Base-by-base conservation (phyloP, 2,888 invertebrate species). In the Scaeva pyrastri region DNA sequence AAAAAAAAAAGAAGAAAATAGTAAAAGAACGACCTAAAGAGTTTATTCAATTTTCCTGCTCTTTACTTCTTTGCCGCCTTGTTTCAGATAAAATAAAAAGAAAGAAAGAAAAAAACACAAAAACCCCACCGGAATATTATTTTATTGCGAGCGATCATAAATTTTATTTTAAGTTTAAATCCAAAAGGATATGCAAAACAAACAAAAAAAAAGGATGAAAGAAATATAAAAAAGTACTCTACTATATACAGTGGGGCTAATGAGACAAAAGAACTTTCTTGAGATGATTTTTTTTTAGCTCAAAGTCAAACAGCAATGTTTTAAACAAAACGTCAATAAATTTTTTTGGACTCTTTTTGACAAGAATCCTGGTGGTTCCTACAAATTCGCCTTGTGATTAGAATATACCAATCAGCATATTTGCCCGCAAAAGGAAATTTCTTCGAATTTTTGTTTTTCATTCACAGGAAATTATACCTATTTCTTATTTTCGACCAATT, bases 131-230 rank as follows among this genome's bases (percentile, higher is more conserved):
- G 41, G 76, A 64, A 64, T 71, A 76, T 76, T 45, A 76, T 82
- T 76, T 77, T 71, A 77, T 77, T 23, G 77, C 58, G 11, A 41
- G 58, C 75, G 64, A 80, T 80, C 80, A 75, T 75, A 84, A 79
- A 84, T 84, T 84, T 75, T 10, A 79, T 84, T 84, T 80, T 66
- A 23, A 80, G 66, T 80, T 84, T 66, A 84, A 75, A 75, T 52
- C 58, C 66, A 71, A 74, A 75, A 84, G 75, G 48, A 75, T 79
- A 52, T 45, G 41, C 23, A 16, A 36, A 21, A 41, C 11, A 70
- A 62, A 26, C 0, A 19, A 14, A 78, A 21, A 39, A 39, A 43
- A 41, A 50, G 36, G 16, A 26, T 16, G 26, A 52, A 74, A 64
- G 16, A 52, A 77, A 73, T 68, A 66, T 55, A 68, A 73, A 31